phyloP scores from a whole-genome alignment of 1,140 invertebrate species.

The Eueides isabella region DNA sequence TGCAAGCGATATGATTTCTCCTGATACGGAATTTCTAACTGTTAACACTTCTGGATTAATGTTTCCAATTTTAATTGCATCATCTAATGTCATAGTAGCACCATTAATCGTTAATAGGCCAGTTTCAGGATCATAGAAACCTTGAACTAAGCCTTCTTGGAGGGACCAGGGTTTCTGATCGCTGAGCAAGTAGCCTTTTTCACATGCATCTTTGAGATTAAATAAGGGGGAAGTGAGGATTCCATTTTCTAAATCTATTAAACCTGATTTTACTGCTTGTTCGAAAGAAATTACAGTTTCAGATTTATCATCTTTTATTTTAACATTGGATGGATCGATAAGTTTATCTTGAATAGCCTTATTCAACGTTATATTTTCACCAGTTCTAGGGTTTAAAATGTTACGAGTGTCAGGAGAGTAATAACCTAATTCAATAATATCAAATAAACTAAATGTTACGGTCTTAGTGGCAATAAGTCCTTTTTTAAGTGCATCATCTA shows the following conservation, averaged over 20 bases:
- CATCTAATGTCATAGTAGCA: constrained; percentile 88
- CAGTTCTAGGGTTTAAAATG: constrained; percentile 91
- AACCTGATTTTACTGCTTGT: constrained; percentile 86
- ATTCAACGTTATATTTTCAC: constrained; percentile 87
- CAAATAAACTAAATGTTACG: constrained; percentile 87
- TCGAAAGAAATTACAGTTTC: constrained; percentile 86
- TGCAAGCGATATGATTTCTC: constrained; percentile 89
- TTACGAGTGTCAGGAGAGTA: constrained; percentile 89
- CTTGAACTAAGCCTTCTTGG: constrained; percentile 92
- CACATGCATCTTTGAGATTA: constrained; percentile 88
- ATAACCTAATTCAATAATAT: constrained; percentile 90
- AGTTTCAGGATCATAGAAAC: constrained; percentile 90
- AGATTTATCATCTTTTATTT: constrained; percentile 89
- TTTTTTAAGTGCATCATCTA: constrained; percentile 87
- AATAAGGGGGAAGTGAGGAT: constrained; percentile 87
- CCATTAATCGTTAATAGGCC: constrained; percentile 90
- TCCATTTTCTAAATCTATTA: constrained; percentile 88
- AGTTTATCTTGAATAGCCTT: constrained; percentile 88
- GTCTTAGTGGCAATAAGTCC: constrained; percentile 87
- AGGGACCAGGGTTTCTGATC: constrained; percentile 90
- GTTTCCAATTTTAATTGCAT: constrained; percentile 89
- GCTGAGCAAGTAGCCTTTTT: constrained; percentile 90
- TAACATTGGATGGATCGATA: constrained; percentile 86
- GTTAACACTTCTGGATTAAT: constrained; percentile 91
- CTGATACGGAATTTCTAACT: constrained; percentile 89